Percentiles rank a stretch among this genome's conserved stretches.
phyloP scores from a whole-genome alignment of 2,113 vertebrate genomes.

The Myodes glareolus region DNA sequence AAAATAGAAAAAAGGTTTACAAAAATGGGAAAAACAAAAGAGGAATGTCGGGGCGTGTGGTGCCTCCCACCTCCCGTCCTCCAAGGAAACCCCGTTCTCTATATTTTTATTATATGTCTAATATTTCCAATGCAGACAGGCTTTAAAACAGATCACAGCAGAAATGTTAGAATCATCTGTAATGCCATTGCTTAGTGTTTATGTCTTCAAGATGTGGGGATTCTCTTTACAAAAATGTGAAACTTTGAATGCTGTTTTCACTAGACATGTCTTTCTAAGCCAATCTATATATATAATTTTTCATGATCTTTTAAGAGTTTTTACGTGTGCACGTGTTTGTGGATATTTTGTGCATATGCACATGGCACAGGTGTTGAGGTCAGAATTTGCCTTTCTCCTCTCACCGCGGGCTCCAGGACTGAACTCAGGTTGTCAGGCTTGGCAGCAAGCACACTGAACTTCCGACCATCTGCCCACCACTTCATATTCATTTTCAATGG shows the following conservation, averaged over 20 bases:
- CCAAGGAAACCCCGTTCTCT: background rate
- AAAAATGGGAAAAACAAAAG: background rate
- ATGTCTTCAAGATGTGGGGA: background rate
- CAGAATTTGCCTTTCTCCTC: background rate
- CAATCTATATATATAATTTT: too few species aligned
- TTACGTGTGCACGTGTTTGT: background rate
- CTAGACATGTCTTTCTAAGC: background rate
- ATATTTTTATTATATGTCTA: background rate
- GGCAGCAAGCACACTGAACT: background rate
- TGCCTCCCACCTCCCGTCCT: background rate
- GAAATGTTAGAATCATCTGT: background rate
- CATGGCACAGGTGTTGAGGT: background rate
- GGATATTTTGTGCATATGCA: background rate
- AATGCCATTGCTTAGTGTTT: background rate
- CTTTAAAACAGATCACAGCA: constrained; percentile 9
- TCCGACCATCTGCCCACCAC: background rate
- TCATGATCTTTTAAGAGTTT: background rate
- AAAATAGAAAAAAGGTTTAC: background rate
- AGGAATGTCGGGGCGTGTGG: accelerated
- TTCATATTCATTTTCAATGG: background rate
- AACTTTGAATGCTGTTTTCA: background rate
- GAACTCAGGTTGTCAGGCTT: background rate
- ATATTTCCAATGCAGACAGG: background rate
- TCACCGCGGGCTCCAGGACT: background rate
- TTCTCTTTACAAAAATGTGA: constrained; percentile 14